These are phyloP conservation scores for Thamnophis sirtalis DNA, from an alignment of 2,113 vertebrate genomes.

Conservation along the genomic window DNA sequence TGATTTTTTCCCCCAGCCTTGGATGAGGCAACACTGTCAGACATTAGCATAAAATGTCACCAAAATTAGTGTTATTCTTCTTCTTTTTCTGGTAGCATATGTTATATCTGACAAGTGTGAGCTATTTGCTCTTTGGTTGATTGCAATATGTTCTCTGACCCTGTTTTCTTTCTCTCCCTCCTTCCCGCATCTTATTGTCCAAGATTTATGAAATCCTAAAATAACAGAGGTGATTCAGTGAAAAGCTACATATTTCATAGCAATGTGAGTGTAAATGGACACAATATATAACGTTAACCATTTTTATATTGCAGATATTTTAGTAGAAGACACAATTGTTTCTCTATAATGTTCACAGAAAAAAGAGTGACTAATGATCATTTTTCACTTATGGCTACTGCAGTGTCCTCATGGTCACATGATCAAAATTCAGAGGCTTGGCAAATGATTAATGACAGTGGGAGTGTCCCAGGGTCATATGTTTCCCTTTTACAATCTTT, in stretches of 20 bases:
- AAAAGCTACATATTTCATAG: background rate
- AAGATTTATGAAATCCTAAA: slow-evolving; percentile 6
- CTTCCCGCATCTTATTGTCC: background rate
- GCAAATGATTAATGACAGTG: background rate
- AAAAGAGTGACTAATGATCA: background rate
- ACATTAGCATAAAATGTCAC: slow-evolving; percentile 15
- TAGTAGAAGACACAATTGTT: background rate
- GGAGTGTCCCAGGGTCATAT: background rate
- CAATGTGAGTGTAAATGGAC: background rate
- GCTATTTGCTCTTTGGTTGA: slow-evolving; percentile 9
- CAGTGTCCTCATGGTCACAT: background rate
- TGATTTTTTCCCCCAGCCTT: background rate
- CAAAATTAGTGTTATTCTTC: slow-evolving; percentile 50
- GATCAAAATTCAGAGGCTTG: background rate
- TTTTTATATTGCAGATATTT: background rate
- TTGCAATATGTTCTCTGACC: background rate
- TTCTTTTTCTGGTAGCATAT: slow-evolving; percentile 20
- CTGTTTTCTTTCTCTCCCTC: background rate
- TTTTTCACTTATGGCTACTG: background rate
- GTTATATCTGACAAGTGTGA: background rate
- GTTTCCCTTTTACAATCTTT: background rate
- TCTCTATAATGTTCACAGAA: background rate
- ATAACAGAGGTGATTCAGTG: background rate
- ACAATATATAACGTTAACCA: background rate
- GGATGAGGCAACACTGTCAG: background rate